Percentiles rank a stretch among this genome's conserved stretches.
These are phyloP conservation scores for Melipona quadrifasciata DNA, from an alignment of 1,140 invertebrate genomes.

Conservation along the genomic window DNA sequence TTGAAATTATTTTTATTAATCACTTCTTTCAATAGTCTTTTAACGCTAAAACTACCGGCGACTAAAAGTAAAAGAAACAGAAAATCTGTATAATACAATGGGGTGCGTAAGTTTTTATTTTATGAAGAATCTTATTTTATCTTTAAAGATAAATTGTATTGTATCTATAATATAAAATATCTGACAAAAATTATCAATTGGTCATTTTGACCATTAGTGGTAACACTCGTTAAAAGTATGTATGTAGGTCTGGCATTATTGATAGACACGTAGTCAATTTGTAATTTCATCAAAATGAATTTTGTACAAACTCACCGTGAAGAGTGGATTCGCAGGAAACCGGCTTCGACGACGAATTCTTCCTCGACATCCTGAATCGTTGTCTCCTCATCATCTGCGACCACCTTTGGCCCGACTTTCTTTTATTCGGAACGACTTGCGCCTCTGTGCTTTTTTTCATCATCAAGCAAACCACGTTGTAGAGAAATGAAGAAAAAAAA, in stretches of 20 bases:
- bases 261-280: background rate
- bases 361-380: conserved; percentile 60
- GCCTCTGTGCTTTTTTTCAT: conserved; percentile 12
- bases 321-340: background rate
- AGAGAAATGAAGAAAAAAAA: background rate
- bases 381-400: conserved; percentile 59
- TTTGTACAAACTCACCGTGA: conserved; percentile 42
- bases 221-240: background rate
- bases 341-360: conserved; percentile 40
- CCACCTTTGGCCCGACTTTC: conserved; percentile 57
- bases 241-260: background rate
- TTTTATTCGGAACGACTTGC: conserved; percentile 48
- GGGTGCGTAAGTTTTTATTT: no score
- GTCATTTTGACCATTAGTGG: no score
- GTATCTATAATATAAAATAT: no score
- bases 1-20: background rate
- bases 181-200: no score
- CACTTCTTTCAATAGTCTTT: no score
- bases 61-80: no score
- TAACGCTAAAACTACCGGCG: no score
- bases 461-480: background rate
- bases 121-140: no score
- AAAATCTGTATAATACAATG: no score
- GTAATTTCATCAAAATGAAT: background rate
- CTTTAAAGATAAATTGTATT: no score